These are phyloP conservation scores for Hermaeophaga mercurialis DNA, from an alignment of 2,888 invertebrate genomes.

Conservation along the genomic window DNA sequence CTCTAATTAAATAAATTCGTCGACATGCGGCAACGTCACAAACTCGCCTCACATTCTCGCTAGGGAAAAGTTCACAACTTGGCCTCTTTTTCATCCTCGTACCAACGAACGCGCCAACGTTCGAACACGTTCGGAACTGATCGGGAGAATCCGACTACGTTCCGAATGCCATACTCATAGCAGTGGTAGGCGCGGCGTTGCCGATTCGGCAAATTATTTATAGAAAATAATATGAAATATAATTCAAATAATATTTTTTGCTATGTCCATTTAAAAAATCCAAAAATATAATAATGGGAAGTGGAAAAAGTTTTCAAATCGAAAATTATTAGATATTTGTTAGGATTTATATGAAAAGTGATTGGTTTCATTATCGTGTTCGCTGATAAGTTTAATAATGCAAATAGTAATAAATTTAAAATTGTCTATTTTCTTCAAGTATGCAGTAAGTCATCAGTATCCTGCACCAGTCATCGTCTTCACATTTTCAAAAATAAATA, in stretches of 20 bases:
- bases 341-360: too few relatives aligned
- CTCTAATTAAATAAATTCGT: neutral
- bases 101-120: slow-evolving; percentile 37
- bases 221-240: neutral
- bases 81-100: slow-evolving; percentile 53
- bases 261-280: neutral
- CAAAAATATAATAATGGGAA: too few relatives aligned
- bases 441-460: too few relatives aligned
- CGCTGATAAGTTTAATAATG: too few relatives aligned
- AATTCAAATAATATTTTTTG: neutral
- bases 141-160: slow-evolving; percentile 24
- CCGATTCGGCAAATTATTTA: neutral
- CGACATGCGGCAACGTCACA: slow-evolving; percentile 40
- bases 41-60: slow-evolving; percentile 46
- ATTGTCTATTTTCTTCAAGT: too few relatives aligned
- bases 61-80: slow-evolving; percentile 54
- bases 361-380: too few relatives aligned
- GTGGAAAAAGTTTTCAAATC: too few relatives aligned
- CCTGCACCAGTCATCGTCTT: too few relatives aligned
- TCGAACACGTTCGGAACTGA: slow-evolving; percentile 35
- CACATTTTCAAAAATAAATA: too few relatives aligned
- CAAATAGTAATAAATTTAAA: too few relatives aligned
- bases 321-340: too few relatives aligned
- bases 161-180: slow-evolving; percentile 33
- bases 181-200: neutral